Evolutionary conservation across 2,888 invertebrate species (phyloP).

Genomic region (Embidobia sp.): DNA sequence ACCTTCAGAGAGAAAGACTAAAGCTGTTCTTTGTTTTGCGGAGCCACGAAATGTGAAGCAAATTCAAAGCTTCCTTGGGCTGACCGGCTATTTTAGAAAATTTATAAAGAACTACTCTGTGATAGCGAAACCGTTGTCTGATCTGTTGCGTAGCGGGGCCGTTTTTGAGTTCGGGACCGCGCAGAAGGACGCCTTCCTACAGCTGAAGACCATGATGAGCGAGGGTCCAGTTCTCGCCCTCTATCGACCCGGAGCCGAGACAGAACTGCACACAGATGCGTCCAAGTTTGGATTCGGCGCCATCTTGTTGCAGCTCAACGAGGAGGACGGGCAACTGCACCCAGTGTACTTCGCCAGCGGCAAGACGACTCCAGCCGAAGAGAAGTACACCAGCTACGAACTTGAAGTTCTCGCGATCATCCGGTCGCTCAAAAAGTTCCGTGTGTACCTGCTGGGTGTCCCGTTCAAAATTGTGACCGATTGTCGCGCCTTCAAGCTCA

Average conservation of each 20-base stretch:
- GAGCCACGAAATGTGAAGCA: background rate
- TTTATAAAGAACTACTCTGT: background rate
- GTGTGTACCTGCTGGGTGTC: background rate
- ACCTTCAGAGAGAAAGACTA: background rate
- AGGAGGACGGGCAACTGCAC: background rate
- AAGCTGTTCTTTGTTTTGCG: background rate
- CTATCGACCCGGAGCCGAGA: background rate
- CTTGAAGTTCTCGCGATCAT: background rate
- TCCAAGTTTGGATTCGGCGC: background rate
- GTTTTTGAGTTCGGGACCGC: background rate
- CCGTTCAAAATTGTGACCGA: background rate
- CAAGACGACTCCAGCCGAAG: background rate
- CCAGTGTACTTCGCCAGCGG: background rate
- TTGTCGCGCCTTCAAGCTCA: background rate
- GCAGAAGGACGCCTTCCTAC: background rate
- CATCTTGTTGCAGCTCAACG: background rate
- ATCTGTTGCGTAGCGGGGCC: background rate
- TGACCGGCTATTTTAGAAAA: conserved; percentile 4
- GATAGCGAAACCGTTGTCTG: conserved; percentile 1
- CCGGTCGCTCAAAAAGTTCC: background rate
- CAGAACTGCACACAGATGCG: conserved; percentile 1
- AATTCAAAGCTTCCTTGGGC: background rate
- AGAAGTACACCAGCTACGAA: background rate
- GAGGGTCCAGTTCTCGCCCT: background rate
- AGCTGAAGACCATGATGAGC: background rate